Evolutionary conservation across 2,797 vertebrate species (phyloP), one percentile per base, ranked within the genome.

Genomic region (Sebastes diaconus): DNA sequence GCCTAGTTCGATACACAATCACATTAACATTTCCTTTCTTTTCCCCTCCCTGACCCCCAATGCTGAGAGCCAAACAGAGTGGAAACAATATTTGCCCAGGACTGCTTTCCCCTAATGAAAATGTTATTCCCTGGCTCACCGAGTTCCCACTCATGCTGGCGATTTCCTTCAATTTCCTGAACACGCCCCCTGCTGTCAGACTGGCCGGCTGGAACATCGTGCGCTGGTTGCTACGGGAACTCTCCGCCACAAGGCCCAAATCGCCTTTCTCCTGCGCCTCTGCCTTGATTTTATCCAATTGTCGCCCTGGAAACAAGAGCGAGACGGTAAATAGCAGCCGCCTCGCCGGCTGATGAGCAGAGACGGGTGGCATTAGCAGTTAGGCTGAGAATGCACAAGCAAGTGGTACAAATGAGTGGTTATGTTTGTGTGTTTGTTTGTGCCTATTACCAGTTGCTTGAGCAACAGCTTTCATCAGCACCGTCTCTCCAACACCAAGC

Each of bases 391-490:
- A 85, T 46, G 68, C 69, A 77, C 77, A 68, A 73, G 25, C 55
- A 34, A 70, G 54, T 59, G 73, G 72, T 72, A 63, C 69, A 55
- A 61, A 8, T n/a, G 32, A 59, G 42, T 24, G 60, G 55, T 39
- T 36, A 4, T 50, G 57, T 18, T 27, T 71, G 57, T 61, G 30
- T 61, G 70, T 84, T 52, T 32, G 36, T 34, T 57, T 4, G 27
- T 30, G 57, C 2, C 5, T 8, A 34, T 88, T 85, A 98, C 97
- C 97, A 4, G 97, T 98, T 77, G 97, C 97, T 91, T 98, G 97
- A 84, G 97, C 97, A 64, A 98, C 95, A 0, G 97, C 97, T 90
- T 96, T 98, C 95, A 98, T 97, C 64, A 99, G 95, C 76, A 98
- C 94, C 0, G 96, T 96, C 58, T 98, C 97, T 3, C 97, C 97